Conservation (phyloP, 2,888 invertebrate species). For the Himalopsyche tibetana region DNA sequence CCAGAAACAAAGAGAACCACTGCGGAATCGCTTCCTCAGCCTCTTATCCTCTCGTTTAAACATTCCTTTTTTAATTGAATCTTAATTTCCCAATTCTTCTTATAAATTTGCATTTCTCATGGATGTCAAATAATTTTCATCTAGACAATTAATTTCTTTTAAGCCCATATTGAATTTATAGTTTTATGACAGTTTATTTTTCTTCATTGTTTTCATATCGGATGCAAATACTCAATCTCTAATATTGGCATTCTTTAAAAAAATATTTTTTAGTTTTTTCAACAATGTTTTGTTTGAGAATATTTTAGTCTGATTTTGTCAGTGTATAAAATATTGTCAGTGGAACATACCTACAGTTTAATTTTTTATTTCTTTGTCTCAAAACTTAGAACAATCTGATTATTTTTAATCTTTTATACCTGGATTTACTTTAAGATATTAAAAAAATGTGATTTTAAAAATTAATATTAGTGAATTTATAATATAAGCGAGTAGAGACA, state of each 20-base stretch:
- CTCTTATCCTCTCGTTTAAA: conserved; percentile 90
- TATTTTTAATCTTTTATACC: conserved; percentile 20
- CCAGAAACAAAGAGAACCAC: conserved; percentile 88
- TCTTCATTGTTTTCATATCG: not conserved
- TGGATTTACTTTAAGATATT: conserved; percentile 18
- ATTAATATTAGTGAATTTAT: conserved; percentile 19
- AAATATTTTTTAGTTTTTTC: not conserved
- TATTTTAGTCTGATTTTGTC: not conserved
- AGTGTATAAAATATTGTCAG: not conserved
- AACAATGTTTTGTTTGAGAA: not conserved
- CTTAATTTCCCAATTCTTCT: not conserved
- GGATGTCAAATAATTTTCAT: not conserved
- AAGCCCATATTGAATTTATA: not conserved
- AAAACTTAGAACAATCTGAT: conserved; percentile 25
- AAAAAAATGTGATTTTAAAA: conserved; percentile 3
- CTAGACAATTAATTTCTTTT: not conserved
- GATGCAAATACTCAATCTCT: not conserved
- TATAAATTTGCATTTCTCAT: conserved; percentile 1
- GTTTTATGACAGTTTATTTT: not conserved
- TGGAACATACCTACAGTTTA: not conserved
- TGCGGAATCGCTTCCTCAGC: conserved; percentile 91
- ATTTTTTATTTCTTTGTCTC: not conserved
- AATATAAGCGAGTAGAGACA: not conserved
- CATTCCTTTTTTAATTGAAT: not conserved
- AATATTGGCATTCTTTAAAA: not conserved